Conservation (phyloP, 2,113 vertebrate species). For the Tiliqua scincoides region DNA sequence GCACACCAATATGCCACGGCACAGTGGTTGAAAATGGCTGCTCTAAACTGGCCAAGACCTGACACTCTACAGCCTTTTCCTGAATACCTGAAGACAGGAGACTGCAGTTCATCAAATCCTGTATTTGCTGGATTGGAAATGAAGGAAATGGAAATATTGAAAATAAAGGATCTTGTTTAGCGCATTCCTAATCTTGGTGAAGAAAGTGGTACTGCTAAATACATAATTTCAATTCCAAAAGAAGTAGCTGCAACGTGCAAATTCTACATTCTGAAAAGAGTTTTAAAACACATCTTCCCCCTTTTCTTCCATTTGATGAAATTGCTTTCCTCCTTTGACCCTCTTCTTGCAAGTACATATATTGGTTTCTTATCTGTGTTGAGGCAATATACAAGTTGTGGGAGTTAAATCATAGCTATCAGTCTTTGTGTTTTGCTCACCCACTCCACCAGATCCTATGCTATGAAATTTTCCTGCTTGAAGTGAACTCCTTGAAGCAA, state of each 20-base stretch:
- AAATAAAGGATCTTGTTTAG: background rate
- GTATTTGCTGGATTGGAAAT: too few relatives aligned
- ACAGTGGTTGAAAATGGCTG: too few relatives aligned
- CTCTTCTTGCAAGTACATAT: background rate
- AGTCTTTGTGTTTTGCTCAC: constrained; percentile 6
- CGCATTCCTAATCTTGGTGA: background rate
- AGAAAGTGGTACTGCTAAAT: background rate
- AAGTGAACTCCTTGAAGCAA: constrained; percentile 24
- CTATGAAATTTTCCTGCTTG: background rate
- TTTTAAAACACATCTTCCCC: background rate
- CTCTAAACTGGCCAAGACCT: background rate
- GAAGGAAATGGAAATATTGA: too few relatives aligned
- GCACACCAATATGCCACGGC: too few relatives aligned
- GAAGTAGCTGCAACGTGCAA: background rate
- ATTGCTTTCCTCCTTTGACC: background rate
- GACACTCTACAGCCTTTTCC: too few relatives aligned
- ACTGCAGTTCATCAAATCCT: background rate
- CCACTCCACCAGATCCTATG: background rate
- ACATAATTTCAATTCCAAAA: background rate
- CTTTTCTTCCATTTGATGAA: background rate
- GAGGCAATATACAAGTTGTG: constrained; percentile 11
- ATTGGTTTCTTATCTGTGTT: background rate
- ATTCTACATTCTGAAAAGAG: background rate
- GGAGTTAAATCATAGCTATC: constrained; percentile 17
- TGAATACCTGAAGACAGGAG: background rate